These are phyloP conservation scores for Hirundichthys speculiger DNA, from an alignment of 2,113 vertebrate genomes.

Conservation along the genomic window DNA sequence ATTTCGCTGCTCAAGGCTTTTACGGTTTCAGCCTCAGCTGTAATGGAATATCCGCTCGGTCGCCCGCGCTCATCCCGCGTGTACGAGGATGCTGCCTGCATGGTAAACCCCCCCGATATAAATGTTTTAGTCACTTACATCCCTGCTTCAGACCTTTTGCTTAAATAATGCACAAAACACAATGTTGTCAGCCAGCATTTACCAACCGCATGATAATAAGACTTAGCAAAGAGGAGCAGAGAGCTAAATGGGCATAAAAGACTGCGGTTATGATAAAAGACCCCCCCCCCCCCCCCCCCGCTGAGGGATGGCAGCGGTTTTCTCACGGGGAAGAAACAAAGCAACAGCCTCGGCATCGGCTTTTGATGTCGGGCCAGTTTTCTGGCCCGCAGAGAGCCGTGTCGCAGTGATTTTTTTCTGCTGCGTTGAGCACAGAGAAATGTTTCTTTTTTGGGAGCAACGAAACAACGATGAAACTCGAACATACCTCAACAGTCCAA, in stretches of 20 bases:
- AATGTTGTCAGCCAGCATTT: conserved; percentile 28
- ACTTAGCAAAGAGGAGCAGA: conserved; percentile 16
- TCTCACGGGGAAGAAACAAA: conserved; percentile 29
- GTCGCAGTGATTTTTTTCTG: conserved; percentile 25
- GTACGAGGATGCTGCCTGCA: conserved; percentile 16
- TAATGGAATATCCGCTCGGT: conserved; percentile 51
- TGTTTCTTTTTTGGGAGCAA: conserved; percentile 1
- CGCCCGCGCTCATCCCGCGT: conserved; percentile 44
- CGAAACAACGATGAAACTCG: neutral
- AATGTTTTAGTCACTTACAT: conserved; percentile 47
- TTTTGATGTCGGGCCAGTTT: conserved; percentile 27
- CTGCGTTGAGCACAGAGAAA: neutral
- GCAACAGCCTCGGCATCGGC: conserved; percentile 13
- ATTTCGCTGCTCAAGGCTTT: conserved; percentile 55
- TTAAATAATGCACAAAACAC: conserved; percentile 46
- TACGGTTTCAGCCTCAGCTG: conserved; percentile 41
- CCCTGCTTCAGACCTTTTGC: conserved; percentile 32
- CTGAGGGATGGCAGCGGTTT: conserved; percentile 15
- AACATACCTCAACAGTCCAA: neutral
- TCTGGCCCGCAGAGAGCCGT: conserved; percentile 18
- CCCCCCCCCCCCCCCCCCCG: too few species aligned
- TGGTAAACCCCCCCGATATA: conserved; percentile 19
- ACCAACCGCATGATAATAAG: conserved; percentile 9
- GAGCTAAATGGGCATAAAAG: conserved; percentile 11
- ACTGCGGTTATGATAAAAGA: conserved; percentile 27